Conservation (phyloP, 2,113 vertebrate species). For the Neodontobutis hainanensis region DNA sequence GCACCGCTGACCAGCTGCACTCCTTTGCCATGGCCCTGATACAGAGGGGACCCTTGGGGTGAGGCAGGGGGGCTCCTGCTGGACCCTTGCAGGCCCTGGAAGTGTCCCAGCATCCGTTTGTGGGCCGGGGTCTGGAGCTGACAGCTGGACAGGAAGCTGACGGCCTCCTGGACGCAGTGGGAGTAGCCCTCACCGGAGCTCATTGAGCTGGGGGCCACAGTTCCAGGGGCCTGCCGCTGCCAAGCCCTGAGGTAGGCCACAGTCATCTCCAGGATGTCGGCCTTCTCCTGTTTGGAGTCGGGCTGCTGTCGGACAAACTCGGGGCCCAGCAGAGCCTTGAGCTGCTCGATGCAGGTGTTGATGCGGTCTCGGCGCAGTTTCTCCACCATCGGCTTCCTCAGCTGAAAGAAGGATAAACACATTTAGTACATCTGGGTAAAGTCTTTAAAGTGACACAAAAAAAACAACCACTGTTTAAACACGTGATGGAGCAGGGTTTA, state of each 20-base stretch:
- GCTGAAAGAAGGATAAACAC: constrained; percentile 38
- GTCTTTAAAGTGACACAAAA: not conserved
- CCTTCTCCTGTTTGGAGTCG: constrained; percentile 82
- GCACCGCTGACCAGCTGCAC: constrained; percentile 24
- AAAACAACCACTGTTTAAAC: not conserved
- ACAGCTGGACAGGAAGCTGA: constrained; percentile 71
- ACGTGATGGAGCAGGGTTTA: constrained; percentile 52
- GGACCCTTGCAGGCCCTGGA: constrained; percentile 64
- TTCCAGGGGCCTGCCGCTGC: constrained; percentile 60
- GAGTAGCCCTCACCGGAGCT: constrained; percentile 69
- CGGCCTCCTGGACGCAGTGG: constrained; percentile 74
- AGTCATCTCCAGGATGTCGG: constrained; percentile 81
- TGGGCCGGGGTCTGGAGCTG: constrained; percentile 66
- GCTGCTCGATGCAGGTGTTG: constrained; percentile 81
- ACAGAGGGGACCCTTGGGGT: constrained; percentile 60
- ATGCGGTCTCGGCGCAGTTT: constrained; percentile 79
- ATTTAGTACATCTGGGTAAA: constrained; percentile 20
- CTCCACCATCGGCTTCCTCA: constrained; percentile 80
- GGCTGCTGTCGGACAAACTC: constrained; percentile 79
- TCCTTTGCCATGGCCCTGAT: constrained; percentile 53
- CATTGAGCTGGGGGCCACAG: constrained; percentile 11
- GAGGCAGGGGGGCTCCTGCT: constrained; percentile 30
- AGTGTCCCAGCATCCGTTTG: constrained; percentile 67
- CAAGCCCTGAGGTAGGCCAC: constrained; percentile 71
- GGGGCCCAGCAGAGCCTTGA: constrained; percentile 75